Evolutionary conservation across 2,888 invertebrate genomes (phyloP).

Genomic region (Azorinus chamasolen): DNA sequence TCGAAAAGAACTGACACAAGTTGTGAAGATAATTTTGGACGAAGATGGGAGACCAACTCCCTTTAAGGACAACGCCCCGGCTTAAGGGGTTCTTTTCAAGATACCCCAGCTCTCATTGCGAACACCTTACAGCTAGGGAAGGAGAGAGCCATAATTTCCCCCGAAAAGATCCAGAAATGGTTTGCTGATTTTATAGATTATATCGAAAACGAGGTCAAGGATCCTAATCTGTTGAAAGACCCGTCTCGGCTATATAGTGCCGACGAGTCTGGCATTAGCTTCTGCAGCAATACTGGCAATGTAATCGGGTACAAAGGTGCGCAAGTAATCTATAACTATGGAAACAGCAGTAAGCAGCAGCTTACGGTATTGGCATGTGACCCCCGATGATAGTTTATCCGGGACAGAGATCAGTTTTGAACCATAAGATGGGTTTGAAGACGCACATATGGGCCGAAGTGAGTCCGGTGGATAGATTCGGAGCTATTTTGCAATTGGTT

Average conservation of each 20-base stretch:
- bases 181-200: slow-evolving; percentile 18
- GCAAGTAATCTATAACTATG: slow-evolving; percentile 27
- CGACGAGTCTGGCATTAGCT: slow-evolving; percentile 23
- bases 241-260: slow-evolving; percentile 20
- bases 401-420: slow-evolving; percentile 34
- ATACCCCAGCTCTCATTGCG: too few relatives aligned
- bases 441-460: slow-evolving; percentile 27
- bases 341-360: slow-evolving; percentile 22
- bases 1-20: not conserved
- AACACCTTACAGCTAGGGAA: too few relatives aligned
- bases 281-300: slow-evolving; percentile 19
- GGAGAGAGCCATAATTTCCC: too few relatives aligned
- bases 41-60: too few relatives aligned
- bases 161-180: not conserved
- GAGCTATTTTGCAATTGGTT: slow-evolving; percentile 41
- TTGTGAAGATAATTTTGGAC: not conserved
- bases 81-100: too few relatives aligned
- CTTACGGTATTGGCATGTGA: slow-evolving; percentile 33
- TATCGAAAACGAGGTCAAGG: slow-evolving; percentile 17
- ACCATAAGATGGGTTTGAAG: slow-evolving; percentile 40
- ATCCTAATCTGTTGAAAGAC: slow-evolving; percentile 16
- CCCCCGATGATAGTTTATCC: slow-evolving; percentile 46
- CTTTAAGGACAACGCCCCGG: too few relatives aligned
- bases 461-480: slow-evolving; percentile 36
- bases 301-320: slow-evolving; percentile 22